Evolutionary conservation across 2,888 invertebrate genomes (phyloP).

Genomic region (Zhuqinia jingwanae): DNA sequence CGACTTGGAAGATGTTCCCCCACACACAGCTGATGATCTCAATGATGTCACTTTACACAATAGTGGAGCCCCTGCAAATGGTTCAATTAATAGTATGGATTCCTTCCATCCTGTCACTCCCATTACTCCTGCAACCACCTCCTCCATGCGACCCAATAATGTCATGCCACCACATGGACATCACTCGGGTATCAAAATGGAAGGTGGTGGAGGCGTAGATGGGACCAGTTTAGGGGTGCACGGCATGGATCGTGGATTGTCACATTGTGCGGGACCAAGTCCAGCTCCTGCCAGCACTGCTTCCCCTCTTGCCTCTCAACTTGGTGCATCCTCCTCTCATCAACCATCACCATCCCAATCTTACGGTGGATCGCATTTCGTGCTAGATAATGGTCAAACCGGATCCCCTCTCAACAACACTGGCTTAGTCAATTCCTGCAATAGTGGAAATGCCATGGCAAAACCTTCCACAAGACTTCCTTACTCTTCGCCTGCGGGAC

Average conservation of each 20-base stretch:
- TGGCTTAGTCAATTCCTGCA: slow-evolving; percentile 48
- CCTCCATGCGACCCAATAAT: slow-evolving; percentile 62
- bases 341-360: slow-evolving; percentile 77
- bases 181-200: slow-evolving; percentile 67
- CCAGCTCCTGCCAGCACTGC: slow-evolving; percentile 78
- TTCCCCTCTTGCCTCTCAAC: slow-evolving; percentile 79
- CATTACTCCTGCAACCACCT: slow-evolving; percentile 69
- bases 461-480: slow-evolving; percentile 77
- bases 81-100: slow-evolving; percentile 60
- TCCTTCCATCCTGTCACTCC: slow-evolving; percentile 71
- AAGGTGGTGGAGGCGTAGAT: slow-evolving; percentile 62
- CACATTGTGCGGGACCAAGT: slow-evolving; percentile 77
- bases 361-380: slow-evolving; percentile 64
- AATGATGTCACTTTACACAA: slow-evolving; percentile 70
- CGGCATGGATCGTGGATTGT: slow-evolving; percentile 68
- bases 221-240: slow-evolving; percentile 61
- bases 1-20: slow-evolving; percentile 84
- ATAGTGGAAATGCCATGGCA: slow-evolving; percentile 53
- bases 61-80: slow-evolving; percentile 74
- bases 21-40: slow-evolving; percentile 68
- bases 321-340: slow-evolving; percentile 76
- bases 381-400: slow-evolving; percentile 64
- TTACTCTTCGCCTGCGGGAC: slow-evolving; percentile 76
- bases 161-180: slow-evolving; percentile 58
- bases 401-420: slow-evolving; percentile 63